phyloP scores from a whole-genome alignment of 2,797 vertebrate species.

The Acrossocheilus wenchowensis region DNA sequence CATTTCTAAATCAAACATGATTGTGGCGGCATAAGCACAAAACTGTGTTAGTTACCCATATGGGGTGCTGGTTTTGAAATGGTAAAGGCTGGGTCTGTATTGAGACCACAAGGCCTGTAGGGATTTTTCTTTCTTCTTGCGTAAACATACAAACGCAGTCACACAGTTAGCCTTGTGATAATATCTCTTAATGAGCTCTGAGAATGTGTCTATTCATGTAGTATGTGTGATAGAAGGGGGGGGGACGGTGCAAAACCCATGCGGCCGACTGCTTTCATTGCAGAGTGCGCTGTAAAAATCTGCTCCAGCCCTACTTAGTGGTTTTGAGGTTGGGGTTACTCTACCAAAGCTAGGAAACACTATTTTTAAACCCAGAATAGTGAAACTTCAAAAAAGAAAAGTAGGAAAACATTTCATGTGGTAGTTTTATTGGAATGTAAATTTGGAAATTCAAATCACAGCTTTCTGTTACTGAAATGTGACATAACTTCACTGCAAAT shows the following conservation, averaged over 20 bases:
- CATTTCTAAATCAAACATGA: slow-evolving; percentile 27
- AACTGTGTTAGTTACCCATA: slow-evolving; percentile 14
- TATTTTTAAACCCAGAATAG: slow-evolving; percentile 70
- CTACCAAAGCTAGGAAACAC: slow-evolving; percentile 51
- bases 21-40: slow-evolving; percentile 3
- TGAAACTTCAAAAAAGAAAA: slow-evolving; percentile 19
- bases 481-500: slow-evolving; percentile 51
- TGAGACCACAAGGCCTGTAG: slow-evolving; percentile 10
- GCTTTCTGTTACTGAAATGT: slow-evolving; percentile 23
- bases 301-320: slow-evolving; percentile 67
- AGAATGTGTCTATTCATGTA: slow-evolving; percentile 47
- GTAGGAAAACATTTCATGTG: slow-evolving; percentile 31
- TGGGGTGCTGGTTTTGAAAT: slow-evolving; percentile 20
- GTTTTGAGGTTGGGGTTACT: slow-evolving; percentile 66
- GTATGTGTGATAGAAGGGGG: slow-evolving; percentile 17
- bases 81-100: slow-evolving; percentile 14
- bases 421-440: slow-evolving; percentile 62
- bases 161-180: slow-evolving; percentile 31
- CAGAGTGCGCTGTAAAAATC: slow-evolving; percentile 48
- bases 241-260: neutral
- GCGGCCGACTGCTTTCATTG: slow-evolving; percentile 38
- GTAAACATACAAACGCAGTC: slow-evolving; percentile 21
- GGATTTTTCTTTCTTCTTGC: slow-evolving; percentile 11
- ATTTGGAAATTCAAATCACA: slow-evolving; percentile 26
- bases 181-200: slow-evolving; percentile 33